Evolutionary conservation across 1,140 invertebrate genomes (phyloP).

Genomic region (Plectus sambesii): DNA sequence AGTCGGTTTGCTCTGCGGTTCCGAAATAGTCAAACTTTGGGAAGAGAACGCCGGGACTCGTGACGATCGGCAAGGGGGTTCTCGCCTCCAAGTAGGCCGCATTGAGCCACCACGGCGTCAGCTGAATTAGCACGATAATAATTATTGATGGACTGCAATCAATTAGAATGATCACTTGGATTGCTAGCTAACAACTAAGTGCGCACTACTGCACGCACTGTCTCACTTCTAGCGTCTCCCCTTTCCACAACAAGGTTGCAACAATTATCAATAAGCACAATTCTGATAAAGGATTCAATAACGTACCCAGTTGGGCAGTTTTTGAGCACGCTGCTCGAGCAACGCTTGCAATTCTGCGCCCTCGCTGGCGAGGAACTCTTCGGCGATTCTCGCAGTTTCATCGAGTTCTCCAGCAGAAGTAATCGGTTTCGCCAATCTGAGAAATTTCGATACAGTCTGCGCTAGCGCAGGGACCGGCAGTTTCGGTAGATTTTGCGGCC

Average conservation of each 20-base stretch:
- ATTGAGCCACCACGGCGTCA: constrained; percentile 44
- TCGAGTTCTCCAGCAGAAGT: constrained; percentile 19
- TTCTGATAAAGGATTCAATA: not conserved
- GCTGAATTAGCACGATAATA: constrained; percentile 21
- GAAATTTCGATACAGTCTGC: constrained; percentile 26
- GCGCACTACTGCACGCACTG: too few relatives aligned
- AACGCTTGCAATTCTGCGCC: constrained; percentile 26
- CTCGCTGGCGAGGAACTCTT: constrained; percentile 30
- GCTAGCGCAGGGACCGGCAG: constrained; percentile 17
- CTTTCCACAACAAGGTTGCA: not conserved
- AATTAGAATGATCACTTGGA: not conserved
- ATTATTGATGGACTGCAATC: not conserved
- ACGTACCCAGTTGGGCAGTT: constrained; percentile 38
- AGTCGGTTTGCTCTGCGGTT: constrained; percentile 32
- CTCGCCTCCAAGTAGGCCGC: constrained; percentile 35
- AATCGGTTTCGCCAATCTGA: constrained; percentile 27
- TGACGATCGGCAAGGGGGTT: constrained; percentile 38
- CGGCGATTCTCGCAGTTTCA: constrained; percentile 25
- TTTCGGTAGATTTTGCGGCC: too few relatives aligned
- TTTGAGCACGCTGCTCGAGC: constrained; percentile 29
- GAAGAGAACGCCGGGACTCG: constrained; percentile 37
- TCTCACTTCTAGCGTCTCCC: too few relatives aligned
- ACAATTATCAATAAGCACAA: constrained; percentile 1
- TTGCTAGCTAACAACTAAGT: too few relatives aligned
- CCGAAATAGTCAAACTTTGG: constrained; percentile 33